These are phyloP conservation scores for Cabera pusaria DNA, from an alignment of 2,888 invertebrate species.

Conservation along the genomic window DNA sequence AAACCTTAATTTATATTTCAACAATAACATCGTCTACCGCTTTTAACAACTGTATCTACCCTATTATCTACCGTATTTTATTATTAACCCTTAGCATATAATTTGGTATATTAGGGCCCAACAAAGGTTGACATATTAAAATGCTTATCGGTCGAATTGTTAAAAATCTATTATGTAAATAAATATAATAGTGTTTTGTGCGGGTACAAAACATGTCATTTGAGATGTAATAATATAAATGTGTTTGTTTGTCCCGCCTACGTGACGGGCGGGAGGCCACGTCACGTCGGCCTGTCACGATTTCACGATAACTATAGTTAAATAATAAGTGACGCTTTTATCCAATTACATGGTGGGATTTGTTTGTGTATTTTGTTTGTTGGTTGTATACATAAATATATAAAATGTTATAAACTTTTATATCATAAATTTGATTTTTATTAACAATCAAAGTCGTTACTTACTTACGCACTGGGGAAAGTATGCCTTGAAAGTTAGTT, in stretches of 20 bases:
- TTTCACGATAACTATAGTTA: slow-evolving; percentile 37
- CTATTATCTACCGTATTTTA: slow-evolving; percentile 24
- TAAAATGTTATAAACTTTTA: no score
- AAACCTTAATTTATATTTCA: slow-evolving; percentile 18
- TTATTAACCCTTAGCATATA: slow-evolving; percentile 32
- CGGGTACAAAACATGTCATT: slow-evolving; percentile 38
- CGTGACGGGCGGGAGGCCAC: slow-evolving; percentile 5
- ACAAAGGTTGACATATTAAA: slow-evolving; percentile 39
- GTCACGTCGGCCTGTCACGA: slow-evolving; percentile 29
- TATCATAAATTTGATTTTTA: no score
- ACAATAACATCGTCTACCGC: slow-evolving; percentile 17
- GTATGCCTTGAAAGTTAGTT: no score
- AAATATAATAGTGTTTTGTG: slow-evolving; percentile 52
- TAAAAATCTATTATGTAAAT: slow-evolving; percentile 48
- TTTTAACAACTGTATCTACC: slow-evolving; percentile 21
- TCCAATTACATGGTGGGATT: slow-evolving; percentile 29
- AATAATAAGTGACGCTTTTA: slow-evolving; percentile 26
- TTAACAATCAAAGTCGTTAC: no score
- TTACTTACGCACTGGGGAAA: no score
- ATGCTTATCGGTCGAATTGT: slow-evolving; percentile 42
- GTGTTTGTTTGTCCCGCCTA: slow-evolving; percentile 25
- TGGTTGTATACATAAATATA: no score
- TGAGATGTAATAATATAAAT: slow-evolving; percentile 33
- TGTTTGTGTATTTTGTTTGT: slow-evolving; percentile 14
- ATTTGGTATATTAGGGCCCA: slow-evolving; percentile 29